A percentile compares a stretch with the other conserved stretches of the same genome.
These are phyloP conservation scores for Pandion haliaetus DNA, from an alignment of 2,113 vertebrate genomes.

Conservation along the genomic window DNA sequence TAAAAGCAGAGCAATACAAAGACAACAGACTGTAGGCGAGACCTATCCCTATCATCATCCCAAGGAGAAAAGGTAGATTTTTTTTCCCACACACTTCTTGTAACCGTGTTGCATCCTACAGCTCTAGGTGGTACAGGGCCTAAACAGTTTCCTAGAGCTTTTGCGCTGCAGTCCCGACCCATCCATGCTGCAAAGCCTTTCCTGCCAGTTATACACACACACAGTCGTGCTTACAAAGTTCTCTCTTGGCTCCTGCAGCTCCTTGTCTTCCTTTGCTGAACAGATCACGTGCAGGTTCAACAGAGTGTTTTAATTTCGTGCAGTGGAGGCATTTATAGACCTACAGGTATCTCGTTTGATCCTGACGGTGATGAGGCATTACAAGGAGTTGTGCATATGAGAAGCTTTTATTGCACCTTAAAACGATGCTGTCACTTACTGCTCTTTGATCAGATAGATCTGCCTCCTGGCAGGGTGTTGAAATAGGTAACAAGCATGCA, in stretches of 20 bases:
- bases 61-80: not conserved
- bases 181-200: not conserved
- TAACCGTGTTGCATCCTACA: not conserved
- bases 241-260: not conserved
- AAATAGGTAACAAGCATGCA: not conserved
- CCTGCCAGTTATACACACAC: not conserved
- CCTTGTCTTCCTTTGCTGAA: not conserved
- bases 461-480: not conserved
- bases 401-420: not conserved
- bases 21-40: too few relatives aligned
- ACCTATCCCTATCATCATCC: not conserved
- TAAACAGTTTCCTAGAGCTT: not conserved
- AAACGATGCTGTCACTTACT: not conserved
- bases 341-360: not conserved
- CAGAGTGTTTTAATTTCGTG: not conserved
- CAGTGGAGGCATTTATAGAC: not conserved
- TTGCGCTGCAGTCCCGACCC: not conserved
- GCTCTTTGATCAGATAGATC: slow-evolving; percentile 3
- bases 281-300: not conserved
- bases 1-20: not conserved
- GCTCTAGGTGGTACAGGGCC: not conserved
- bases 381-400: not conserved
- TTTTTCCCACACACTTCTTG: not conserved
- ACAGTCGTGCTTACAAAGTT: fast-evolving
- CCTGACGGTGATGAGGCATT: not conserved